These are phyloP conservation scores for Morpho achilles DNA, from an alignment of 2,888 invertebrate genomes.

Conservation along the genomic window DNA sequence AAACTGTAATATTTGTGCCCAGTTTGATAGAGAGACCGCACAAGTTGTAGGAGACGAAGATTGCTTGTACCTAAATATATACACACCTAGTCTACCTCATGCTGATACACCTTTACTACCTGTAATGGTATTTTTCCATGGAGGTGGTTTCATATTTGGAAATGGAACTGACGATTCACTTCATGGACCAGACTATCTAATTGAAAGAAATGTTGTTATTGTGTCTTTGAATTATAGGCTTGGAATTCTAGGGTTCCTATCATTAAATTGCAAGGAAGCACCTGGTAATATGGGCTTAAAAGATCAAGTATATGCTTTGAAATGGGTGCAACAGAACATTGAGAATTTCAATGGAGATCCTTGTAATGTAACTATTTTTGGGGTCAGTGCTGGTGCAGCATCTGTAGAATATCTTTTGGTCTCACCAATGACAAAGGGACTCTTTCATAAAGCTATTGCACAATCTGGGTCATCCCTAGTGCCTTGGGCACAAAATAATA, in stretches of 20 bases:
- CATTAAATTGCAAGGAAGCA: slow-evolving; percentile 58
- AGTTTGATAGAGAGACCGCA: slow-evolving; percentile 77
- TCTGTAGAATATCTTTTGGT: slow-evolving; percentile 65
- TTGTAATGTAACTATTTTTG: slow-evolving; percentile 71
- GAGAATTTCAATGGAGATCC: slow-evolving; percentile 68
- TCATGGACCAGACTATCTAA: slow-evolving; percentile 64
- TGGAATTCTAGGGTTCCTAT: slow-evolving; percentile 66
- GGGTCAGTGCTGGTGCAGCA: slow-evolving; percentile 74
- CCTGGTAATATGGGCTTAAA: slow-evolving; percentile 73
- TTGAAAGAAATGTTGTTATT: slow-evolving; percentile 61
- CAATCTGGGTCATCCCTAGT: slow-evolving; percentile 74
- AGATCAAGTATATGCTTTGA: slow-evolving; percentile 74
- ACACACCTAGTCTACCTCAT: slow-evolving; percentile 71
- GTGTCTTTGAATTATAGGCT: slow-evolving; percentile 68
- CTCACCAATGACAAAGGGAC: slow-evolving; percentile 63
- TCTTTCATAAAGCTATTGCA: slow-evolving; percentile 75
- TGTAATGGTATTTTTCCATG: slow-evolving; percentile 71
- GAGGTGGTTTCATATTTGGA: slow-evolving; percentile 69
- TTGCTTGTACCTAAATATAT: slow-evolving; percentile 85
- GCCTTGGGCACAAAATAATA: slow-evolving; percentile 65
- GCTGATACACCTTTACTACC: slow-evolving; percentile 38
- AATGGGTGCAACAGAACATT: slow-evolving; percentile 74
- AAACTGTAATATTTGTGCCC: slow-evolving; percentile 81
- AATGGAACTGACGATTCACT: slow-evolving; percentile 55
- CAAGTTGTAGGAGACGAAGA: slow-evolving; percentile 77